Evolutionary conservation across 2,888 invertebrate species (phyloP).

Genomic region (Lissocephala sabroskyi): DNA sequence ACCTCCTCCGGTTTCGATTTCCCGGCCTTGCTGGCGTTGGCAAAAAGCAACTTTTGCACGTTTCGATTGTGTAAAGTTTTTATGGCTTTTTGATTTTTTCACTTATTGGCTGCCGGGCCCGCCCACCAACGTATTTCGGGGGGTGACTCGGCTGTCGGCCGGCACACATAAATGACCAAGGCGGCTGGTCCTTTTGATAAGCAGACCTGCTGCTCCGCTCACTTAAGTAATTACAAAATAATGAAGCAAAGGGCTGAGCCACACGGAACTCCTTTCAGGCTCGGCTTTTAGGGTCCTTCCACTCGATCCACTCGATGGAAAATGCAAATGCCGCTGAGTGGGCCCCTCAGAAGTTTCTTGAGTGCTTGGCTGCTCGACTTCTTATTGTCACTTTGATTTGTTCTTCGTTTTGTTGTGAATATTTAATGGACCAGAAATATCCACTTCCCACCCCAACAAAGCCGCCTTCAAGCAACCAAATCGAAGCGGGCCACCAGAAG

Average conservation of each 20-base stretch:
- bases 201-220: constrained; percentile 13
- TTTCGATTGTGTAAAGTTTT: constrained; percentile 69
- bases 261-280: no score
- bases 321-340: no score
- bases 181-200: background rate
- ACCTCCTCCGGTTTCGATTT: constrained; percentile 2
- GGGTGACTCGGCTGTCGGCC: background rate
- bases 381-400: constrained; percentile 54
- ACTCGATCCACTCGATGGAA: no score
- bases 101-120: constrained; percentile 55
- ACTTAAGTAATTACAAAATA: constrained; percentile 64
- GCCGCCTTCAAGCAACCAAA: no score
- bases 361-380: constrained; percentile 1
- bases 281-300: background rate
- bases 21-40: constrained; percentile 49
- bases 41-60: constrained; percentile 65
- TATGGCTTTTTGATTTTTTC: constrained; percentile 69
- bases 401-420: constrained; percentile 42
- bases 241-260: no score
- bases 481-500: no score
- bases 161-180: constrained; percentile 4
- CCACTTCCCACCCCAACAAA: no score
- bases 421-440: constrained; percentile 52
- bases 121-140: no score
- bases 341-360: no score